Conservation (phyloP, 2,797 vertebrate species). For the Crocidura indochinensis region DNA sequence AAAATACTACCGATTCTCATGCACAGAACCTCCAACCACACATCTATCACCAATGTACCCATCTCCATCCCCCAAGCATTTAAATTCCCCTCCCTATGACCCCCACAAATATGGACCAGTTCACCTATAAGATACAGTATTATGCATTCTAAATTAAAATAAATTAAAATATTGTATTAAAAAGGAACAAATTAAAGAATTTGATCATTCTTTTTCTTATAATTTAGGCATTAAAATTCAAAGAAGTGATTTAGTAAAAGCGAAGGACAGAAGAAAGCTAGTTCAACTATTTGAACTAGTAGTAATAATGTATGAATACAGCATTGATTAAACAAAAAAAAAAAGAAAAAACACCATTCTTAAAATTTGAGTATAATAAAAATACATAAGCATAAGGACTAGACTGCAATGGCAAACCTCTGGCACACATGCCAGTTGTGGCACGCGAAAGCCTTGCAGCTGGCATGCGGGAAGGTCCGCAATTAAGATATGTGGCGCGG, state of each 20-base stretch:
- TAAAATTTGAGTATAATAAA: constrained; percentile 58
- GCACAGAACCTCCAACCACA: too few relatives aligned
- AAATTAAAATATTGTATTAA: constrained; percentile 62
- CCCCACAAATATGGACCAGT: too few relatives aligned
- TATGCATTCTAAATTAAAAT: constrained; percentile 55
- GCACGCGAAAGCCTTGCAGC: too few relatives aligned
- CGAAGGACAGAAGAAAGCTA: constrained; percentile 28
- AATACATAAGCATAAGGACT: constrained; percentile 21
- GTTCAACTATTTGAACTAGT: constrained; percentile 46
- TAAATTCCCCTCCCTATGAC: too few relatives aligned
- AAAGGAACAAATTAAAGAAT: constrained; percentile 47
- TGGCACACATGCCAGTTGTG: too few relatives aligned
- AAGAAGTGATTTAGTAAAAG: constrained; percentile 63
- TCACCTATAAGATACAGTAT: too few relatives aligned
- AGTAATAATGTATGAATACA: constrained; percentile 48
- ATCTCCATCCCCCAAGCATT: too few relatives aligned
- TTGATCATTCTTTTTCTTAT: constrained; percentile 43
- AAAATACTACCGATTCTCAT: too few relatives aligned
- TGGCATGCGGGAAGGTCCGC: too few relatives aligned
- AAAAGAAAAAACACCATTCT: constrained; percentile 6
- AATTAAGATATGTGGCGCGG: too few relatives aligned
- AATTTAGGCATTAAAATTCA: constrained; percentile 62
- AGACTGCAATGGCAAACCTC: too few relatives aligned
- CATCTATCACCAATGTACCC: too few relatives aligned
- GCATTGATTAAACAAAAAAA: constrained; percentile 10